A percentile compares a stretch with the other conserved stretches of the same genome.
Conservation (phyloP, 2,113 vertebrate species). For the Scortum barcoo region DNA sequence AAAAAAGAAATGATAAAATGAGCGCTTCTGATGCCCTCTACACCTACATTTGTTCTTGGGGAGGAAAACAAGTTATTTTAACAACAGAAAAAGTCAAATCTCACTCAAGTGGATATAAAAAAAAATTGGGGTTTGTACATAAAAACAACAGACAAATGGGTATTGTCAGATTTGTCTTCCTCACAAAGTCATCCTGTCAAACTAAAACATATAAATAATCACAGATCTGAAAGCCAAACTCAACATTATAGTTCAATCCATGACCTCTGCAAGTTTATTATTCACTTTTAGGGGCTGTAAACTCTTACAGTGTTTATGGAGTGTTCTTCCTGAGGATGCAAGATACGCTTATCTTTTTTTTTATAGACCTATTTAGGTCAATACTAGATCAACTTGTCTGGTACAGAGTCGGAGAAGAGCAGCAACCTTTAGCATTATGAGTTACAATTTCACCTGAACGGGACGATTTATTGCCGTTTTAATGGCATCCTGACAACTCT, state of each 20-base stretch:
- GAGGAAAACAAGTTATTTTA: too few species aligned
- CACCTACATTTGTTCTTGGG: too few species aligned
- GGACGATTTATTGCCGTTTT: constrained; percentile 48
- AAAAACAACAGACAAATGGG: not conserved
- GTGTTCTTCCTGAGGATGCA: constrained; percentile 70
- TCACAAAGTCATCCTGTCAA: not conserved
- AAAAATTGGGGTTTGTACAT: not conserved
- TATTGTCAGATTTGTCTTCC: not conserved
- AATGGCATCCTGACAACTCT: constrained; percentile 59
- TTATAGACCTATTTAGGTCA: constrained; percentile 64
- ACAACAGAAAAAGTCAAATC: too few species aligned
- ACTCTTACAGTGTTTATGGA: constrained; percentile 48
- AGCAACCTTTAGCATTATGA: constrained; percentile 66
- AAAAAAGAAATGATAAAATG: too few species aligned
- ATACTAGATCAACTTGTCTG: constrained; percentile 59
- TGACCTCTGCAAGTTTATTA: constrained; percentile 38
- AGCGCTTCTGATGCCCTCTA: too few species aligned
- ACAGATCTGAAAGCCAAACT: constrained; percentile 13
- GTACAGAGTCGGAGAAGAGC: constrained; percentile 27
- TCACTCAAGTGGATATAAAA: not conserved
- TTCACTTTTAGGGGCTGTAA: constrained; percentile 47
- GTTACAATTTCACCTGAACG: constrained; percentile 47
- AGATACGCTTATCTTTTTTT: constrained; percentile 67
- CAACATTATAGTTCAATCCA: not conserved
- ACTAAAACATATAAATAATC: not conserved